Percentiles rank a stretch among this genome's conserved stretches.
These are phyloP conservation scores for Tetragnatha montana DNA, from an alignment of 2,888 invertebrate genomes.

Conservation along the genomic window DNA sequence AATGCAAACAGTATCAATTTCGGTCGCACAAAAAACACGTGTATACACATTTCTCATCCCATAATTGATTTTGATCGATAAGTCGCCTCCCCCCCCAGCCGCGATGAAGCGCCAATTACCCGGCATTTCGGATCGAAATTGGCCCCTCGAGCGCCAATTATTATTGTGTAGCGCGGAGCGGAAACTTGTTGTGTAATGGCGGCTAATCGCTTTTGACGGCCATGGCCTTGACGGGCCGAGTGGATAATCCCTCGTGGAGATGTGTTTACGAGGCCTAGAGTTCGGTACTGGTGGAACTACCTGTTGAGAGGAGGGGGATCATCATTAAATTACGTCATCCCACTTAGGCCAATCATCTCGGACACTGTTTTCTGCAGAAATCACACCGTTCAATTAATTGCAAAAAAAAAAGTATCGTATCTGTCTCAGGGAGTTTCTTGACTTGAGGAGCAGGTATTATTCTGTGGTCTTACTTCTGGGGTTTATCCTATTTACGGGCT, in stretches of 20 bases:
- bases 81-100: not conserved
- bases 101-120: conserved; percentile 38
- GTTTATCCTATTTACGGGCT: too few species aligned
- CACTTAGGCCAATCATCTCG: not conserved
- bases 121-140: conserved; percentile 3
- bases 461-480: too few species aligned
- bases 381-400: too few species aligned
- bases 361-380: not conserved
- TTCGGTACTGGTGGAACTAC: too few species aligned
- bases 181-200: conserved; percentile 65
- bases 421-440: too few species aligned
- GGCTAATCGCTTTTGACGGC: conserved; percentile 43
- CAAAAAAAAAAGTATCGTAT: too few species aligned
- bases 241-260: not conserved
- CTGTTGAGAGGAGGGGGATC: too few species aligned
- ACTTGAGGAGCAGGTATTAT: too few species aligned
- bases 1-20: not conserved
- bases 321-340: too few species aligned
- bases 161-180: conserved; percentile 59
- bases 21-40: not conserved
- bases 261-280: not conserved
- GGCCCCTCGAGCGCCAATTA: conserved; percentile 49
- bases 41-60: not conserved
- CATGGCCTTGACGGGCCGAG: not conserved
- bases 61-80: conserved; percentile 4